Conservation (phyloP, 1,140 invertebrate genomes). For the Cherax destructor region DNA sequence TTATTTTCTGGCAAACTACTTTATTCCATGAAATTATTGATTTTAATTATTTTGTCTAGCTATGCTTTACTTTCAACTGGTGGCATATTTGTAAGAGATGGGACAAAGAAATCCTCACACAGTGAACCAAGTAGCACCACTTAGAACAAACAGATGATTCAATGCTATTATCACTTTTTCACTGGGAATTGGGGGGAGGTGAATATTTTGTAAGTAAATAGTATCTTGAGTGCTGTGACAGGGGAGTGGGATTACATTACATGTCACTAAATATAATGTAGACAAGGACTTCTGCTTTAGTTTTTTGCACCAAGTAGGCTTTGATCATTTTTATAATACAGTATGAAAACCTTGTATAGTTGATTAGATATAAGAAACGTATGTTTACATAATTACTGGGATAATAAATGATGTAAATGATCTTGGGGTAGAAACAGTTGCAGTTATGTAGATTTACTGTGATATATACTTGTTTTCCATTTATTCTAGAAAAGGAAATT, state of each 20-base stretch:
- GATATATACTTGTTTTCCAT: slow-evolving; percentile 30
- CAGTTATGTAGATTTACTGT: slow-evolving; percentile 33
- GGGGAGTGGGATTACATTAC: background rate
- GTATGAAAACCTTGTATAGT: background rate
- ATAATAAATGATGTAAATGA: slow-evolving; percentile 1
- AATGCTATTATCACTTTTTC: background rate
- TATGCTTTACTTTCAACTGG: background rate
- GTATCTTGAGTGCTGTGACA: background rate
- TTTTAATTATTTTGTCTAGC: background rate
- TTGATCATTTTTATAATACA: background rate
- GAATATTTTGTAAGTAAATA: background rate
- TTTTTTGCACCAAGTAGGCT: background rate
- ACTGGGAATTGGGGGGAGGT: background rate
- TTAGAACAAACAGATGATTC: background rate
- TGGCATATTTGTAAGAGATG: background rate
- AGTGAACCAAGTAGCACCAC: background rate
- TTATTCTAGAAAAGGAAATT: slow-evolving; percentile 4
- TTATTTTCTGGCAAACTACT: background rate
- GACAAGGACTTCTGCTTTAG: background rate
- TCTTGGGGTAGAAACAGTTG: slow-evolving; percentile 11
- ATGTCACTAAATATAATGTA: background rate
- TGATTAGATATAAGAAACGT: slow-evolving; percentile 9
- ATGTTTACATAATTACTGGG: background rate
- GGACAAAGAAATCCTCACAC: background rate
- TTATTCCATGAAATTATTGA: background rate